Base-by-base conservation (phyloP, 2,113 vertebrate species). In the Stegostoma tigrinum region DNA sequence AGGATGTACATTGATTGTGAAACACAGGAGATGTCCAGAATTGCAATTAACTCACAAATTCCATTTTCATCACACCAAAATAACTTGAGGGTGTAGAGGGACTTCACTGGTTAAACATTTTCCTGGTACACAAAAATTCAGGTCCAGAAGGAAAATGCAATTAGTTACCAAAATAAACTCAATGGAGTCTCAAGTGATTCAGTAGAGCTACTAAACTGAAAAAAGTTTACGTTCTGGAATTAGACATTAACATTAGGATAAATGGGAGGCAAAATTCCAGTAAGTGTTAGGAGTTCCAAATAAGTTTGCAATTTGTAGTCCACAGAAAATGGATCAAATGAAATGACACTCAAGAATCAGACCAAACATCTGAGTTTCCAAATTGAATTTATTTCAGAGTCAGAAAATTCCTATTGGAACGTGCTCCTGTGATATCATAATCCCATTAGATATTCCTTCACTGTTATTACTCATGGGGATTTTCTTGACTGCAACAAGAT, bases 391-490 rank as follows among this genome's bases (percentile, higher is more conserved):
- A 95, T 95, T 95, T 95, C 94, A 75, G 94, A 42, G 38, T 72
- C 67, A 95, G 94, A 94, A 67, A 95, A 95, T 95, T 95, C 68
- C 94, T 95, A 75, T 52, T 95, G 67, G 48, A 95, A 95, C 94
- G 75, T 95, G 64, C 68, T 72, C 67, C 94, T 75, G 38, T 95
- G 94, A 75, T 52, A 95, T 95, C 94, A 95, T 95, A 75, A 95
- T 95, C 94, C 94, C 94, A 95, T 48, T 45, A 95, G 67, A 95
- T 95, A 38, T 95, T 95, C 66, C 94, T 95, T 95, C 94, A 95
- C 68, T 95, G 94, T 72, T 72, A 72, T 95, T 52, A 45, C 94
- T 95, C 42, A 72, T 34, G 89, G 67, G 68, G 66, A 75, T 95
- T 14, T 30, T 72, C 52, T 72, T 70, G 24, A 52, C 94, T 72